Evolutionary conservation across 2,113 vertebrate genomes (phyloP).

Genomic region (Rallus limicola): DNA sequence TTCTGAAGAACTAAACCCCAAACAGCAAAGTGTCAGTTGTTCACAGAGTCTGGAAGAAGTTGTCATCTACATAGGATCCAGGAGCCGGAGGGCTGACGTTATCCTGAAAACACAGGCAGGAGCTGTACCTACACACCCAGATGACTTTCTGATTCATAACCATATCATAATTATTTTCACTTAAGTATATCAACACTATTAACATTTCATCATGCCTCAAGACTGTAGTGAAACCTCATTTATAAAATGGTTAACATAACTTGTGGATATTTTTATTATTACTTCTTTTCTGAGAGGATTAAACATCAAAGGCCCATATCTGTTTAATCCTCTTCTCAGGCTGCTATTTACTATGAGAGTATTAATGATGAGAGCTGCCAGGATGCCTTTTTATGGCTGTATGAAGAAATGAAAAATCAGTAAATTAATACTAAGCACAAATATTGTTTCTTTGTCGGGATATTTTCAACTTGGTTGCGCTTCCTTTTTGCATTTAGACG

Average conservation of each 20-base stretch:
- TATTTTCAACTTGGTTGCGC: neutral
- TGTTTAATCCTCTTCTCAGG: neutral
- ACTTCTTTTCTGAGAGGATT: neutral
- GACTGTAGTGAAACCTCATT: neutral
- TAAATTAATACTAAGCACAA: neutral
- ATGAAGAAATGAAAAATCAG: neutral
- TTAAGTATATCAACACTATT: slow-evolving; percentile 16
- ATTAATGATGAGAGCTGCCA: neutral
- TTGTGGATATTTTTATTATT: neutral
- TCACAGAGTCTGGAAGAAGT: neutral
- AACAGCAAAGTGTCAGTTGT: neutral
- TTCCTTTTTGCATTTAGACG: neutral
- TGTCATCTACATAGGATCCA: neutral
- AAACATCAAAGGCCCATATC: neutral
- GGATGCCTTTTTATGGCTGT: neutral
- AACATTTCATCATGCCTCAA: neutral
- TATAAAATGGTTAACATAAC: neutral
- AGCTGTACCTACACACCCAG: neutral
- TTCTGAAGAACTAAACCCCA: neutral
- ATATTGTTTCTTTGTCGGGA: neutral
- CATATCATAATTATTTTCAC: neutral
- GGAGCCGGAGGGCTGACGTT: neutral
- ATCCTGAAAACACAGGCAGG: neutral
- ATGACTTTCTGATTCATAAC: neutral
- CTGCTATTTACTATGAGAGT: neutral